Evolutionary conservation across 2,888 invertebrate species (phyloP).

Genomic region (Boloria selene): DNA sequence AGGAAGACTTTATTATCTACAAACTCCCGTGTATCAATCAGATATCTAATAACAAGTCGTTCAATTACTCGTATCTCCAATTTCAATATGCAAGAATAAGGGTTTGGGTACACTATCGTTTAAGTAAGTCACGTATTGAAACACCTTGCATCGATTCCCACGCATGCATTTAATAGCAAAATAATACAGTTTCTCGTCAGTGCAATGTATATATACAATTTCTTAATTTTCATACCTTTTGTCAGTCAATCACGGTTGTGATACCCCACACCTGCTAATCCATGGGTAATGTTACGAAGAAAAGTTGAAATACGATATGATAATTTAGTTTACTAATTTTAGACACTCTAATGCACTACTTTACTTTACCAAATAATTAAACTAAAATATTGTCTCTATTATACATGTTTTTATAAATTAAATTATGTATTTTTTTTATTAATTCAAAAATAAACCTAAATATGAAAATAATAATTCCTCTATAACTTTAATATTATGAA

Average conservation of each 20-base stretch:
- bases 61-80: too few relatives aligned
- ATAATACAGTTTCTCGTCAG: slow-evolving; percentile 27
- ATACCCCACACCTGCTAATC: slow-evolving; percentile 42
- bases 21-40: too few relatives aligned
- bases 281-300: slow-evolving; percentile 17
- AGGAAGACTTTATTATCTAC: too few relatives aligned
- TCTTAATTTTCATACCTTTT: slow-evolving; percentile 40
- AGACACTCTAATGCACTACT: too few relatives aligned
- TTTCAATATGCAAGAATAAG: background rate
- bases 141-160: slow-evolving; percentile 62
- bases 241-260: slow-evolving; percentile 43
- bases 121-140: slow-evolving; percentile 20
- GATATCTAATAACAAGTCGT: too few relatives aligned
- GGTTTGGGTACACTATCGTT: background rate
- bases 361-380: too few relatives aligned
- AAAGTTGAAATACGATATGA: slow-evolving; percentile 16
- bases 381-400: too few relatives aligned
- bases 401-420: too few relatives aligned
- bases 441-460: too few relatives aligned
- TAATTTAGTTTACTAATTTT: background rate
- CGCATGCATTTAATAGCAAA: slow-evolving; percentile 43
- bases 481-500: too few relatives aligned
- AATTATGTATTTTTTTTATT: too few relatives aligned
- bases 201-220: slow-evolving; percentile 40
- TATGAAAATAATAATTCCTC: too few relatives aligned